Evolutionary conservation across 2,888 invertebrate genomes (phyloP), one percentile per base, ranked within the genome.

Genomic region (Diadegma fenestrale): DNA sequence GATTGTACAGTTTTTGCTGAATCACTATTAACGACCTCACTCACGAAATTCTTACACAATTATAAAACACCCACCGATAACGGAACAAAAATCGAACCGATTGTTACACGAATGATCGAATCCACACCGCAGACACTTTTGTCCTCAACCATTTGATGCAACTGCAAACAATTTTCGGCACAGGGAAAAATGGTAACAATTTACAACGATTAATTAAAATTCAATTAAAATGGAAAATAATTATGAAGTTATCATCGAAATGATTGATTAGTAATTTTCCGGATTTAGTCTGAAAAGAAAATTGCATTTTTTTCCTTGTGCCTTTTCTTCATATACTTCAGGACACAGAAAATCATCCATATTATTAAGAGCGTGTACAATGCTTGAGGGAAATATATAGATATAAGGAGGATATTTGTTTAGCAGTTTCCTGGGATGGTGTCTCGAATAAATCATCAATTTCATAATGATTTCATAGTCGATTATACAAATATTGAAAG

Each of bases 351-450:
- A 26, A 58, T 51, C 51, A 58, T 19, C 0, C 19, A 51, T 51
- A 51, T 8, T 51, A 0, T 54, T 54, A 22, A 54, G 22, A 14
- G 58, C 58, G 26, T 58, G 26, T 58, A 58, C 26, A 26, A n/a
- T 58, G 26, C 58, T 58, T 58, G 26, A 58, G 58, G 14, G 14
- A 58, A 58, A 58, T n/a, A n/a, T n/a, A n/a, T 58, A 58, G 58
- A 26, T 58, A 6, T 58, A 58, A 58, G 58, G 5, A 26, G 14
- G 22, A 26, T 26, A 58, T 58, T 26, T 26, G 1, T 26, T 0
- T 58, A 26, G 5, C 58, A 58, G 5, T 58, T 58, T 26, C 14
- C 14, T 58, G 12, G 14, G 26, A 58, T 26, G 26, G 26, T 58
- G 12, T 58, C 19, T 19, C 26, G 3, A 26, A 26, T 26, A 6